These are phyloP conservation scores for Megalurothrips usitatus DNA, from an alignment of 2,888 invertebrate genomes.

Conservation along the genomic window DNA sequence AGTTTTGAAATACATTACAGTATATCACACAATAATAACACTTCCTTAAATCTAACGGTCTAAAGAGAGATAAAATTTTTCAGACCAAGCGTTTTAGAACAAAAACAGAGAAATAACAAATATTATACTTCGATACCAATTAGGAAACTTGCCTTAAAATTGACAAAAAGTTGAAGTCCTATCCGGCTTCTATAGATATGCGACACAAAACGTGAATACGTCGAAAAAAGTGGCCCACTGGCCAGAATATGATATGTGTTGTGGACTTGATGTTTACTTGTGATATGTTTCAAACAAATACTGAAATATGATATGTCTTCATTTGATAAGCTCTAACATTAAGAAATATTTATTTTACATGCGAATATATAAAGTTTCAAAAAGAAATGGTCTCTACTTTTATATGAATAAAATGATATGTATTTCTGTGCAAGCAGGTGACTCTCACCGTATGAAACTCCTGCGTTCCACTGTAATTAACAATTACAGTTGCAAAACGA, in stretches of 20 bases:
- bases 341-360: neutral
- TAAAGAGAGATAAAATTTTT: conserved; percentile 2
- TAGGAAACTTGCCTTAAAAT: neutral
- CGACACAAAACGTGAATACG: neutral
- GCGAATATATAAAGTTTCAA: neutral
- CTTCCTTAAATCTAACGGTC: neutral
- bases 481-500: too few species aligned
- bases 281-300: neutral
- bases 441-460: too few species aligned
- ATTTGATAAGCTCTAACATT: neutral
- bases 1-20: neutral
- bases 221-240: neutral
- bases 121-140: too few species aligned
- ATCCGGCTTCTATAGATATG: neutral
- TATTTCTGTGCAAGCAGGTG: neutral
- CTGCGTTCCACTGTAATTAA: too few species aligned
- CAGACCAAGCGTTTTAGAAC: neutral
- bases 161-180: neutral
- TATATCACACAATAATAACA: neutral
- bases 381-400: neutral
- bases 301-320: neutral
- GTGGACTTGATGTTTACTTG: conserved; percentile 14
- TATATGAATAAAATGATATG: conserved; percentile 8
- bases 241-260: conserved; percentile 1
- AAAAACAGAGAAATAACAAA: neutral